phyloP scores from a whole-genome alignment of 2,797 vertebrate species.

The Anguilla obscura region DNA sequence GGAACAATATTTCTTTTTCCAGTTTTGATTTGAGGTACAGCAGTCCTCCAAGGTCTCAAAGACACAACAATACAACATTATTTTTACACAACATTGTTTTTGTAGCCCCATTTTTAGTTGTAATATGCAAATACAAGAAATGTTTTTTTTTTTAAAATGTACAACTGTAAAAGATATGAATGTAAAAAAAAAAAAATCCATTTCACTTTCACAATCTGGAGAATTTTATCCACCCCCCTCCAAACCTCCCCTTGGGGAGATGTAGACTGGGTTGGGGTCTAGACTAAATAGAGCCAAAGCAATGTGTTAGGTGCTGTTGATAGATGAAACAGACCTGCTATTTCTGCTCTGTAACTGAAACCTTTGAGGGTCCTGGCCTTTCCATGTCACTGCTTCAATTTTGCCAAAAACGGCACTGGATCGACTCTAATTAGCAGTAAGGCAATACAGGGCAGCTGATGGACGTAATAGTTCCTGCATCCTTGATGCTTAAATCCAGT shows the following conservation, averaged over 20 bases:
- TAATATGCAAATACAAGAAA: background rate
- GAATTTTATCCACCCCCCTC: background rate
- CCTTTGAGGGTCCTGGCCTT: background rate
- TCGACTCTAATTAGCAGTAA: background rate
- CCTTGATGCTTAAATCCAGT: background rate
- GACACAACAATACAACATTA: background rate
- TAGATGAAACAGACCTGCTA: slow-evolving; percentile 1
- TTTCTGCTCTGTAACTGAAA: slow-evolving; percentile 14
- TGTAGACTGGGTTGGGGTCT: background rate
- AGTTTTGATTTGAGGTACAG: background rate
- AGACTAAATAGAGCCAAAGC: background rate
- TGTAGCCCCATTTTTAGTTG: background rate
- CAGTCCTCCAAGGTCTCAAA: background rate
- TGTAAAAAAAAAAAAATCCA: background rate
- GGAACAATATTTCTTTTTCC: background rate
- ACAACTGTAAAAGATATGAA: background rate
- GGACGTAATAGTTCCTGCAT: background rate
- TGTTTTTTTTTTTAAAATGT: background rate
- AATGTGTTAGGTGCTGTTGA: background rate
- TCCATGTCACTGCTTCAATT: background rate
- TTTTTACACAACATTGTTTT: background rate
- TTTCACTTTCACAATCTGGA: background rate
- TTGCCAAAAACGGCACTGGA: background rate
- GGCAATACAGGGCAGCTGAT: background rate
- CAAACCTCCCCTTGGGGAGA: background rate